A percentile compares a stretch with the other conserved stretches of the same genome.
Evolutionary conservation across 2,797 vertebrate genomes (phyloP).

Genomic region (Arremon aurantiirostris): DNA sequence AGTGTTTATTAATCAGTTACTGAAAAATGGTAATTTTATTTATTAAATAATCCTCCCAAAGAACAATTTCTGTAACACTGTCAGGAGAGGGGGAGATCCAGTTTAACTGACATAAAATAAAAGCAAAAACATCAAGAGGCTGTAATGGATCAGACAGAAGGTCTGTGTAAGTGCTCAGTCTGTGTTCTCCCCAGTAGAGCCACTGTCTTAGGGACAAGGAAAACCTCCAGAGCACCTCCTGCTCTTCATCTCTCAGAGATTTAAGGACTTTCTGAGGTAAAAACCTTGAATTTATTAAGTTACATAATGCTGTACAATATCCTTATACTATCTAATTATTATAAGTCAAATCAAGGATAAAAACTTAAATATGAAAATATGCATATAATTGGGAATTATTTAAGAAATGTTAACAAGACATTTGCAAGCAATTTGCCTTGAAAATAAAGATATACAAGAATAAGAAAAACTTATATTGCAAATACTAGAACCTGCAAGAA

Average conservation of each 20-base stretch:
- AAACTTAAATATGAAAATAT: neutral
- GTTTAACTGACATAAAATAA: neutral
- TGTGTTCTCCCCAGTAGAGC: neutral
- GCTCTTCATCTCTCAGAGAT: neutral
- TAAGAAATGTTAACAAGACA: neutral
- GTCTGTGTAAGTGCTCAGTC: neutral
- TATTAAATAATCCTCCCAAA: neutral
- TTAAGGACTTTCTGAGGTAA: neutral
- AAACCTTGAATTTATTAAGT: neutral
- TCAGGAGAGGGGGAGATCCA: accelerated
- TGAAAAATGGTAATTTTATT: neutral
- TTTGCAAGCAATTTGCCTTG: neutral
- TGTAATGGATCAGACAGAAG: neutral
- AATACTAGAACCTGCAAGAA: neutral
- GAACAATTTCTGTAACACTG: neutral
- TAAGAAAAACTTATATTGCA: neutral
- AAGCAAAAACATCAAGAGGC: neutral
- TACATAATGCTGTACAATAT: neutral
- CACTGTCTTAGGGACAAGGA: neutral
- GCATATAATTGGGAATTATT: neutral
- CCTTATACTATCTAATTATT: neutral
- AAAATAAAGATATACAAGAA: neutral
- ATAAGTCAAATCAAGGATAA: neutral
- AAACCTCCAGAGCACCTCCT: neutral
- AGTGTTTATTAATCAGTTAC: neutral